Evolutionary conservation across 1,140 invertebrate genomes (phyloP).

Genomic region (Phocides pigmalion): DNA sequence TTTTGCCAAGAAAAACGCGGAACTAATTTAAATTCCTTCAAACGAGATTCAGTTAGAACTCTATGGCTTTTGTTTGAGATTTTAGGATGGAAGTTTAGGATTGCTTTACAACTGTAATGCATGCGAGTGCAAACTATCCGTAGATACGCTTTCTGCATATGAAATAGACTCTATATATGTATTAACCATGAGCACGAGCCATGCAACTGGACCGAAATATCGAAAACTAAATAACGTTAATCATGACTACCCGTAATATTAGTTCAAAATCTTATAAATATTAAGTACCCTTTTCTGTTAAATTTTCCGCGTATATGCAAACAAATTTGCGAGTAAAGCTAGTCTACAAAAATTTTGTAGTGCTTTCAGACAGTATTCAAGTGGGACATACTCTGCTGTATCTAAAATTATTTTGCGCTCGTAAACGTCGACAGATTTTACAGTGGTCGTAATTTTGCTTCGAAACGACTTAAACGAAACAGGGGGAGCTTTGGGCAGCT

Average conservation of each 20-base stretch:
- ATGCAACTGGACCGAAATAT: too few species aligned
- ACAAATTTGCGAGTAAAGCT: slow-evolving; percentile 9
- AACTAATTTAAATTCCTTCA: slow-evolving; percentile 16
- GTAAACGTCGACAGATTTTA: slow-evolving; percentile 29
- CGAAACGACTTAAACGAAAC: slow-evolving; percentile 26
- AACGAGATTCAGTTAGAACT: slow-evolving; percentile 19
- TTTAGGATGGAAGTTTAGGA: slow-evolving; percentile 23
- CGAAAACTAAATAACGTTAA: too few species aligned
- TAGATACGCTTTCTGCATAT: neutral
- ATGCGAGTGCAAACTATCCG: neutral
- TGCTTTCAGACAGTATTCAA: slow-evolving; percentile 16
- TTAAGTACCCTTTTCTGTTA: too few species aligned
- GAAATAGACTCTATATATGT: too few species aligned
- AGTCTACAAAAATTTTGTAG: too few species aligned
- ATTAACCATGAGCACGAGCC: too few species aligned
- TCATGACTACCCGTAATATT: too few species aligned
- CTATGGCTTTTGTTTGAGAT: neutral
- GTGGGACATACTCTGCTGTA: slow-evolving; percentile 11
- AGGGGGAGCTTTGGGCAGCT: slow-evolving; percentile 17
- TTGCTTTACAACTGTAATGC: slow-evolving; percentile 7
- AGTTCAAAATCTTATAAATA: too few species aligned
- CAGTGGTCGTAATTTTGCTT: slow-evolving; percentile 28
- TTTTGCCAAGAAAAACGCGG: slow-evolving; percentile 28
- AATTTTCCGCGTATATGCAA: slow-evolving; percentile 12
- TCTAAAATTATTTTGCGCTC: slow-evolving; percentile 31